Evolutionary conservation across 2,888 invertebrate genomes (phyloP).

Genomic region (Drosophila buzzatii): DNA sequence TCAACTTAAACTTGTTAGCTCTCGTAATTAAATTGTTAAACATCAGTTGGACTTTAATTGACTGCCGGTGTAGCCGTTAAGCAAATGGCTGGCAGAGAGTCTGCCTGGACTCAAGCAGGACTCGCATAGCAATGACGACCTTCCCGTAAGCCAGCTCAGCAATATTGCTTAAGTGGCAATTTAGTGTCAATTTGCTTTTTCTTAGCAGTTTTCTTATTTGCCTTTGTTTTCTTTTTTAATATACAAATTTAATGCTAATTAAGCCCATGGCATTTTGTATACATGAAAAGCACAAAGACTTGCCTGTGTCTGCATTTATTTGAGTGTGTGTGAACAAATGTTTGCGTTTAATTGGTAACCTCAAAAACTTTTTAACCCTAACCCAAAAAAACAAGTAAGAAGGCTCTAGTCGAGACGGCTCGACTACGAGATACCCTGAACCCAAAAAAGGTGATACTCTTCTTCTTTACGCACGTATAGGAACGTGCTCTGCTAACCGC

Average conservation of each 20-base stretch:
- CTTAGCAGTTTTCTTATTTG: slow-evolving; percentile 65
- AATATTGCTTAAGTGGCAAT: slow-evolving; percentile 77
- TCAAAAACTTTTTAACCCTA: slow-evolving; percentile 23
- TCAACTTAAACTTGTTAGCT: slow-evolving; percentile 73
- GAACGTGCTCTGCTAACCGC: too few species aligned
- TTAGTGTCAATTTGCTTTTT: slow-evolving; percentile 77
- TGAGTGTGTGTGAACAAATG: slow-evolving; percentile 42
- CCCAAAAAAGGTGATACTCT: too few species aligned
- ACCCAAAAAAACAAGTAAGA: too few species aligned
- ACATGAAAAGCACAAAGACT: background rate
- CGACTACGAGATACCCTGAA: too few species aligned
- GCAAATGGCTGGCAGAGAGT: slow-evolving; percentile 22
- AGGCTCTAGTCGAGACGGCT: too few species aligned
- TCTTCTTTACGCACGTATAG: too few species aligned
- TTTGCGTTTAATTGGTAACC: slow-evolving; percentile 51
- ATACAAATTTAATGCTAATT: slow-evolving; percentile 72
- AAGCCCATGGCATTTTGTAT: slow-evolving; percentile 54
- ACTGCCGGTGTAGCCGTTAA: slow-evolving; percentile 53
- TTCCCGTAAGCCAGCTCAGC: slow-evolving; percentile 60
- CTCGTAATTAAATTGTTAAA: slow-evolving; percentile 82
- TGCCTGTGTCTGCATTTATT: background rate
- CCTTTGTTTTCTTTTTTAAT: slow-evolving; percentile 34
- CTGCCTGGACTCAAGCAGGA: background rate
- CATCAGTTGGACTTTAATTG: slow-evolving; percentile 81
- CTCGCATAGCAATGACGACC: slow-evolving; percentile 38